Evolutionary conservation across 2,797 vertebrate genomes (phyloP), one percentile per base, ranked within the genome.

Genomic region (Neosalanx taihuensis): DNA sequence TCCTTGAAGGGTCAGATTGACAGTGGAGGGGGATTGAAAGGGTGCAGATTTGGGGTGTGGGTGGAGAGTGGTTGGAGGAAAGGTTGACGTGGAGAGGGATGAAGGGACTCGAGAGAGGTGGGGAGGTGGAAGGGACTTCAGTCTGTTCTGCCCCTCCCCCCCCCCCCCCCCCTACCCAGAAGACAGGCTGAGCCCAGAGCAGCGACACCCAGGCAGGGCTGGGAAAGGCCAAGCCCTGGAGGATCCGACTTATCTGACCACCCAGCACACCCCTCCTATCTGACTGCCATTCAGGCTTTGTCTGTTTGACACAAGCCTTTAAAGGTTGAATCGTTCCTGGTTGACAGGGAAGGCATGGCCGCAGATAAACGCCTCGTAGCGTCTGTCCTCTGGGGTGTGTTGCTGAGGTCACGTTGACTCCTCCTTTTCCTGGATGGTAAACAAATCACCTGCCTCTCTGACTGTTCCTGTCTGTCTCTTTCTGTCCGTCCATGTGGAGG

Each of bases 341-440:
- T 37, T 75, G 85, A 78, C 86, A 82, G 82, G 79, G 41, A 77
- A 76, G 72, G 37, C 41, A 60, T 20, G 15, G 51, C 53, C 5
- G 0, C 64, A 17, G 73, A 75, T 66, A 76, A 70, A 67, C 64
- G 58, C 63, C 70, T 29, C 84, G 78, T 6, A 70, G 33, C 6
- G 77, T 67, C 62, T 68, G 71, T 73, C 73, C 78, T 69, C 58
- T 83, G 85, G 85, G 87, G 83, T 75, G 18, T 64, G 78, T 73
- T 80, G 30, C 79, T 13, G 66, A n/a, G 17, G 15, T n/a, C 51
- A 17, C 1, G 51, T 13, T 46, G 41, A 12, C 37, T 7, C 10
- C 37, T 41, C 7, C 37, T 41, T 41, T 10, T 41, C 37, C 7
- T 41, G 37, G 37, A 2, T 41, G 9, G 37, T 10, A 41, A 26